Evolutionary conservation across 2,888 invertebrate genomes (phyloP), one percentile per base, ranked within the genome.

Genomic region (Galeruca laticollis): DNA sequence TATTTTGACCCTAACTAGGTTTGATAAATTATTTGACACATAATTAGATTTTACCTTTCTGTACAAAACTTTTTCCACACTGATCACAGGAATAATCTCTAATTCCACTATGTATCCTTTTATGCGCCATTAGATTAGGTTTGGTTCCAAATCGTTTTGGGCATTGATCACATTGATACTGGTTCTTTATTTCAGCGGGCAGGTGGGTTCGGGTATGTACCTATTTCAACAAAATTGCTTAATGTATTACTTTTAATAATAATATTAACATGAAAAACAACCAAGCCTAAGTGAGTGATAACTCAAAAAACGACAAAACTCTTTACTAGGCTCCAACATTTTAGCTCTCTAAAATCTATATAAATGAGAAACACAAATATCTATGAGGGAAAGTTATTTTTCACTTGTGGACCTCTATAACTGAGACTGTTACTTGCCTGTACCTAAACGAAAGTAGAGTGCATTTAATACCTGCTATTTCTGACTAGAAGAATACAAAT

Each of bases 1-100:
- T 37, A 37, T 37, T 37, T 10, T 37, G 10, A 13, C 37, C 10
- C 37, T 26, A 5, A 26, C 26, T 5, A 26, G 26, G 26, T n/a
- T 33, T 33, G 4, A 33, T 33, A 13, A 13, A 10, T 37, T 8
- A 13, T 40, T 40, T 11, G 13, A 13, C 1, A 31, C 21, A n/a
- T 31, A 20, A 54, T 15, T 15, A 56, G 20, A 56, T 40, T 26
- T 33, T 72, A 60, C 89, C 88, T 78, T 89, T 89, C 72, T 89
- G 88, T 57, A 88, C 87, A 77, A 89, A 89, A 78, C 88, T 88
- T 79, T 89, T 89, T 4, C 89, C 89, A 75, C 89, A 89, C 68
- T 89, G 82, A 79, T 88, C 88, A 73, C 89, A 89, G 1, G 88
- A 88, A 65, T 87, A 88, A 74, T 88, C 88, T 70, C 87, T 83